Conservation (phyloP, 2,888 invertebrate species). For the Dryobota labecula region DNA sequence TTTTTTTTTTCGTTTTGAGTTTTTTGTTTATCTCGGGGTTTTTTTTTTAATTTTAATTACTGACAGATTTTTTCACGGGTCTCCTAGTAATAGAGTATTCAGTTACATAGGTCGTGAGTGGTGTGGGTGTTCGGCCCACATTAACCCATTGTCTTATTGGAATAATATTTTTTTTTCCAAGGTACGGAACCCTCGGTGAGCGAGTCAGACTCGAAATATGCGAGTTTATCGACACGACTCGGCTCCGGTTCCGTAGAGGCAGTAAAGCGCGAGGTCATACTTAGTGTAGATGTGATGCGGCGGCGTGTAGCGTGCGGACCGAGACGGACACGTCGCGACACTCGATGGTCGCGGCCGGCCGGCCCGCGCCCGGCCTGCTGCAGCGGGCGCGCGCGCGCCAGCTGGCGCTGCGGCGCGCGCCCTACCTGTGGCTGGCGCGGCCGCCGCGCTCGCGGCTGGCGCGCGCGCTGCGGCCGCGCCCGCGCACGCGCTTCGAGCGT, state of each 20-base stretch:
- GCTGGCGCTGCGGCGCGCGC: background rate
- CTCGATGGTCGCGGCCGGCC: background rate
- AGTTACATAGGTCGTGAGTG: no score
- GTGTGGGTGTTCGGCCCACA: background rate
- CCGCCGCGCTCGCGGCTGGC: background rate
- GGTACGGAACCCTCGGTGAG: constrained; percentile 37
- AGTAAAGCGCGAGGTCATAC: constrained; percentile 4
- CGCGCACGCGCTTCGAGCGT: background rate
- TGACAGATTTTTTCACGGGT: no score
- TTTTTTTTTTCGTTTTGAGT: no score
- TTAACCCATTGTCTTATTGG: background rate
- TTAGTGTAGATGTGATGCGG: constrained; percentile 6
- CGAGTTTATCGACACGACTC: background rate
- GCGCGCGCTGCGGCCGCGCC: background rate
- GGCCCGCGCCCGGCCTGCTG: constrained; percentile 11
- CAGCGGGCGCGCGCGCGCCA: no score
- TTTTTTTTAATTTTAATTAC: no score
- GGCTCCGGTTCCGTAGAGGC: constrained; percentile 2
- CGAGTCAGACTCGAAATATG: constrained; percentile 29
- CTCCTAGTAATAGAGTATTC: no score
- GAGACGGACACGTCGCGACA: background rate
- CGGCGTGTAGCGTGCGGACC: constrained; percentile 18
- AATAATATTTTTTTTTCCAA: constrained; percentile 40
- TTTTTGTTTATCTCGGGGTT: no score
- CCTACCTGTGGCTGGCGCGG: background rate